Evolutionary conservation across 2,888 invertebrate species (phyloP), one percentile per base, ranked within the genome.

Genomic region (Neocrepidodera transversa): DNA sequence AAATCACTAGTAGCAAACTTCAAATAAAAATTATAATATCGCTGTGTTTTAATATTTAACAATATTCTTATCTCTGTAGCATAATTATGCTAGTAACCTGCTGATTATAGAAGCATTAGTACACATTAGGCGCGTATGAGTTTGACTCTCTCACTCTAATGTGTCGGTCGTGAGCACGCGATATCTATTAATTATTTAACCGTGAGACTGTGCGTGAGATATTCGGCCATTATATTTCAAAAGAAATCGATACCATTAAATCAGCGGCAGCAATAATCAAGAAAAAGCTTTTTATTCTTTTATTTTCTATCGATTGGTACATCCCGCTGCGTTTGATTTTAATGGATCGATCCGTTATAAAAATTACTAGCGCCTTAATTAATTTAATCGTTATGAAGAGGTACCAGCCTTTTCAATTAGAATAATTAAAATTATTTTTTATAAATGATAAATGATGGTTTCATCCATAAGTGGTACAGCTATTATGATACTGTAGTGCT

Each of bases 21-120:
- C 20, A 20, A 23, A 40, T 13, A 10, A 45, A 53, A 58, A 53
- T 58, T 53, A 32, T 47, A 48, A 42, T 53, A 58, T 52, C 32
- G 42, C 16, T 40, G 28, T 10, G 45, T 58, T 51, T 52, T 59
- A 42, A 54, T 63, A 57, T 49, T 36, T 32, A 58, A 56, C 56
- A 57, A 57, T 58, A 53, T 38, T 11, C 63, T 64, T 64, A 64
- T 64, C 63, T 58, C 28, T 36, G 5, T 43, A 60, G 60, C 62
- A 63, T 67, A 69, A 69, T 69, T 66, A 69, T 58, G 35, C 57
- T 65, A 65, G 64, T 62, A 67, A 67, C 67, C 68, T 60, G 68
- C 66, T 69, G 68, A 70, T 70, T 69, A 69, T 68, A 64, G 63
- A 64, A 58, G 63, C 70, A 68, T 70, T 70, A 70, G 68, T 70